Base-by-base conservation (phyloP, 1,140 invertebrate genomes). In the Anthonomus grandis region DNA sequence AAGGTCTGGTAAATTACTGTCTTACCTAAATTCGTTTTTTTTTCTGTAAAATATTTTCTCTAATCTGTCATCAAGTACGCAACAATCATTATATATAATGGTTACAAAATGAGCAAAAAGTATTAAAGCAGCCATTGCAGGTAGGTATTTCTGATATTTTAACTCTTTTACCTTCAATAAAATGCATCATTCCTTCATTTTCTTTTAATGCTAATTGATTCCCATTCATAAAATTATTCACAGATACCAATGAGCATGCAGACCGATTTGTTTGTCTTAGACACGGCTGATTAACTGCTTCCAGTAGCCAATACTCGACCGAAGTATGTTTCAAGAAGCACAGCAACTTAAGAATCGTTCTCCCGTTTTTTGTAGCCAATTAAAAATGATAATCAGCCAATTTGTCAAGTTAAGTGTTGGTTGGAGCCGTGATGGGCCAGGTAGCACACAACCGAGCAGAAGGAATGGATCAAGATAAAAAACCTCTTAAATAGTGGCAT, bases 331-430 rank as follows among this genome's bases (percentile, higher is more conserved):
- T 46, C 21, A 4, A 46, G 25, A 18, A 15, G 44, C 44, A 31
- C 23, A 24, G 9, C 9, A 13, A 21, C 13, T 18, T 18, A 21
- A 21, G 31, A 46, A 8, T 4, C n/a, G 17, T 13, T 17, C 19
- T 9, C 12, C 15, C 24, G 1, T 12, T 27, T 46, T 46, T 46
- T 46, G 22, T 46, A 31, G 44, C 15, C 25, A 46, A 62, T 62
- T 62, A 62, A 51, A 62, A 62, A 62, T 62, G 52, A 57, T 58
- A 62, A 62, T 62, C 56, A 62, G 44, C 47, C 55, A 62, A 58
- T 62, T 62, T 62, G 59, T 62, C 59, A 62, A 58, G 22, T 62
- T 44, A 44, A 62, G 55, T 62, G 55, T 54, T 58, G 37, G 36
- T 22, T 45, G 46, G 38, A 24, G 48, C 21, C 45, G 22, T 31